Percentiles rank a stretch among this genome's conserved stretches.
Conservation (phyloP, 2,113 vertebrate species). For the Hippocampus mohnikei region DNA sequence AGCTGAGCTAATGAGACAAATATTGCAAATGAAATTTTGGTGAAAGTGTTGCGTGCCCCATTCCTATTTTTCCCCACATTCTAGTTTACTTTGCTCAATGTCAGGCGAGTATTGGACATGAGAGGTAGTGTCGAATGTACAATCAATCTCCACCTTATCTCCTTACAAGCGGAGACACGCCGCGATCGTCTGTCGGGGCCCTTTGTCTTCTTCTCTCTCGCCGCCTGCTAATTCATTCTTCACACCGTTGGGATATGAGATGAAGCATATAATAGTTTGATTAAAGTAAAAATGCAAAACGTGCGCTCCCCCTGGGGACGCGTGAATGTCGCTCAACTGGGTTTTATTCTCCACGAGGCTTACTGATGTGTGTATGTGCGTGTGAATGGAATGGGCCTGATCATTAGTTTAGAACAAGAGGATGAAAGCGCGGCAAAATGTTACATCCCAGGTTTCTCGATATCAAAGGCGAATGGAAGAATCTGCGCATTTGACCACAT, state of each 20-base stretch:
- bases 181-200: slow-evolving; percentile 38
- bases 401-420: slow-evolving; percentile 23
- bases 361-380: slow-evolving; percentile 34
- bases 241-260: slow-evolving; percentile 57
- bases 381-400: slow-evolving; percentile 27
- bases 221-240: slow-evolving; percentile 37
- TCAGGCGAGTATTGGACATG: slow-evolving; percentile 1
- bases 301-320: slow-evolving; percentile 20
- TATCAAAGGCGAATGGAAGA: slow-evolving; percentile 22
- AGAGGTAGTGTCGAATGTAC: slow-evolving; percentile 27
- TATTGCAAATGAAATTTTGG: no score
- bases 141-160: slow-evolving; percentile 57
- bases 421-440: slow-evolving; percentile 21
- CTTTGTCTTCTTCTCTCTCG: slow-evolving; percentile 57
- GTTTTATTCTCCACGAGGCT: slow-evolving; percentile 33
- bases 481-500: slow-evolving; percentile 51
- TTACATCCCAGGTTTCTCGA: slow-evolving; percentile 29
- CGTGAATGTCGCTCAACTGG: slow-evolving; percentile 29
- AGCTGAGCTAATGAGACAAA: no score
- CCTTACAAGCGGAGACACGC: slow-evolving; percentile 36
- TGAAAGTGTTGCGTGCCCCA: not conserved
- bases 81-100: not conserved
- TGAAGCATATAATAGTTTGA: slow-evolving; percentile 64
- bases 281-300: slow-evolving; percentile 63
- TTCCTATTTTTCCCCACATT: not conserved